Evolutionary conservation across 1,140 invertebrate genomes (phyloP), one percentile per base, ranked within the genome.

Genomic region (Physella acuta): DNA sequence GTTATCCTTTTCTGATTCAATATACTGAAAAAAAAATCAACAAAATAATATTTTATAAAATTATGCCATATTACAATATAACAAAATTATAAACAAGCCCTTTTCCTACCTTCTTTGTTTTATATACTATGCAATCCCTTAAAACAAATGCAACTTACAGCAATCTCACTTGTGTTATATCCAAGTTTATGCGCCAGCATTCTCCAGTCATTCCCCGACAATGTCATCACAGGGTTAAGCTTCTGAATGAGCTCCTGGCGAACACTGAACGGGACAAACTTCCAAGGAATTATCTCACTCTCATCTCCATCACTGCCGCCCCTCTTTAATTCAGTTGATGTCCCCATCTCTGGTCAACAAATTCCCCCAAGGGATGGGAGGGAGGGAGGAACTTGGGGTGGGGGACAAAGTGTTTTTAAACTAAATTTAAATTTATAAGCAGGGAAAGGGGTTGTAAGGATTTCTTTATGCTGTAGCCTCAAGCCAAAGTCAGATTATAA

Each of bases 171-270:
- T 26, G 33, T 36, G 24, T 31, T 61, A 26, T 61, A 61, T 39
- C 59, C 59, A 24, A 61, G 36, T 30, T 61, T 34, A 5, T 16
- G 28, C 20, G 59, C 59, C 24, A 61, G 36, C 59, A 61, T 61
- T 61, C 59, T 61, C 59, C 59, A 61, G 36, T 61, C 59, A 37
- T 61, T 61, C 14, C 59, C 59, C 28, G 33, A 37, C 20, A 61
- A 24, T 1, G 59, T n/a, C 20, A 39, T 34, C 20, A 37, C 59
- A 44, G 59, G 59, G 59, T 61, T 61, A 8, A 61, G 59, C 39
- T 61, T 61, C 59, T n/a, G 28, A 3, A 61, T 39, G 1, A 61
- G 26, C 33, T 61, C 59, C 30, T 30, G 59, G 16, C 59, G 59
- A 36, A 61, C 59, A 3, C 31, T n/a, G 37, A 28, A 24, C 1